A percentile compares a stretch with the other conserved stretches of the same genome.
Conservation (phyloP, 2,888 invertebrate genomes). For the Eupithecia centaureata region DNA sequence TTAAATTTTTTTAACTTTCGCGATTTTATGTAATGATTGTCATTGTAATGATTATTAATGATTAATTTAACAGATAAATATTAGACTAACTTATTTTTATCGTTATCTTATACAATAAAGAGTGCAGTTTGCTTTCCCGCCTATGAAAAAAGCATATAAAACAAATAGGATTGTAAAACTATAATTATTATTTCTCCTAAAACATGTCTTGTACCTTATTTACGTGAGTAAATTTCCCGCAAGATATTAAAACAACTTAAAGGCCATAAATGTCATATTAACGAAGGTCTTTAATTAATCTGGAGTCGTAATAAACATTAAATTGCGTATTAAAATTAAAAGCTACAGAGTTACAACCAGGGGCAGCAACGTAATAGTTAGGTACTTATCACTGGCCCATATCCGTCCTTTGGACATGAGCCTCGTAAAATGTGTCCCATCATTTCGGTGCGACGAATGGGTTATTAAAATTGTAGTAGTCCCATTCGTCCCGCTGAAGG, state of each 20-base stretch:
- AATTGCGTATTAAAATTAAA: conserved; percentile 12
- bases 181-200: not conserved
- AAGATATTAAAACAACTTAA: conserved; percentile 9
- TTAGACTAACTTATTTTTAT: too few relatives aligned
- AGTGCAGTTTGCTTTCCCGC: not conserved
- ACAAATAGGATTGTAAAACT: not conserved
- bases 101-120: not conserved
- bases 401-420: not conserved
- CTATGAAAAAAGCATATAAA: not conserved
- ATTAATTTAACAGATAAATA: too few relatives aligned
- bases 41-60: too few relatives aligned
- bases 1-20: too few relatives aligned
- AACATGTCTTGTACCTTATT: not conserved
- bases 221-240: conserved; percentile 1
- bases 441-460: not conserved
- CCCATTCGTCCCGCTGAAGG: not conserved
- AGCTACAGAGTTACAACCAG: not conserved
- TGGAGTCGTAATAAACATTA: conserved; percentile 12
- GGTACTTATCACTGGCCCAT: not conserved
- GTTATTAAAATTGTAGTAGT: not conserved
- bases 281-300: conserved; percentile 10
- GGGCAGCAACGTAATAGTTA: not conserved
- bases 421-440: not conserved
- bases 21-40: too few relatives aligned
- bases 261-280: conserved; percentile 9